These are phyloP conservation scores for Pogonophryne albipinna DNA, from an alignment of 2,797 vertebrate species.

Conservation along the genomic window DNA sequence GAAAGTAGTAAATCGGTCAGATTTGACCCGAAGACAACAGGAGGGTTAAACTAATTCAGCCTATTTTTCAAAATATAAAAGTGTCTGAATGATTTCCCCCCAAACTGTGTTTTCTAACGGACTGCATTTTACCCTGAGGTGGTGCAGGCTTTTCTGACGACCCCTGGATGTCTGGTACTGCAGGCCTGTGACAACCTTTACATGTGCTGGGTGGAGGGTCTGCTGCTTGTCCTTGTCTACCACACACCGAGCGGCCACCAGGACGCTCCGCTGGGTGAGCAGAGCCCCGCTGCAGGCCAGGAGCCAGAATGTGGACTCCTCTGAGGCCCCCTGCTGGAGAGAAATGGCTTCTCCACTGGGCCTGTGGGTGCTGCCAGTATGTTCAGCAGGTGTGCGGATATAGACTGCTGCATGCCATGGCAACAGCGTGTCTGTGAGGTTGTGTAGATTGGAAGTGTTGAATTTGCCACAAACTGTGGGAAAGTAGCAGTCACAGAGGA, in stretches of 20 bases:
- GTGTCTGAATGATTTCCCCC: not conserved
- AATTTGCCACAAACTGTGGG: slow-evolving; percentile 90
- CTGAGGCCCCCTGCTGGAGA: slow-evolving; percentile 60
- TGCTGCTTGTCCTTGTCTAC: slow-evolving; percentile 84
- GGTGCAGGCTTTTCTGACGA: slow-evolving; percentile 83
- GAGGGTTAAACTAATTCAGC: not conserved
- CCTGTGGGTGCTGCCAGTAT: slow-evolving; percentile 26
- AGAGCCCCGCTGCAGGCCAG: slow-evolving; percentile 92
- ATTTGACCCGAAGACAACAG: too few species aligned
- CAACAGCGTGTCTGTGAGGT: slow-evolving; percentile 85
- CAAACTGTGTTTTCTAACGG: too few species aligned
- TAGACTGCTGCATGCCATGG: slow-evolving; percentile 93
- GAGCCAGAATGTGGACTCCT: slow-evolving; percentile 85
- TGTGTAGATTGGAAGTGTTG: slow-evolving; percentile 77
- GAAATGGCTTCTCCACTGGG: slow-evolving; percentile 6
- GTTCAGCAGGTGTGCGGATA: slow-evolving; percentile 77
- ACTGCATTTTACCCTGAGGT: slow-evolving; percentile 82
- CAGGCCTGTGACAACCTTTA: slow-evolving; percentile 89
- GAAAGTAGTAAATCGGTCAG: too few species aligned
- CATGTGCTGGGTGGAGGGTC: slow-evolving; percentile 83
- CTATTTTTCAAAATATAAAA: not conserved
- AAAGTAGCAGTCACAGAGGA: slow-evolving; percentile 4
- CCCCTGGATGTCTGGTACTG: slow-evolving; percentile 77
- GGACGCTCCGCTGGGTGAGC: slow-evolving; percentile 88
- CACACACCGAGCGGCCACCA: slow-evolving; percentile 93